A percentile compares a stretch with the other conserved stretches of the same genome.
Evolutionary conservation across 2,888 invertebrate species (phyloP).

Genomic region (Mythimna albipuncta): DNA sequence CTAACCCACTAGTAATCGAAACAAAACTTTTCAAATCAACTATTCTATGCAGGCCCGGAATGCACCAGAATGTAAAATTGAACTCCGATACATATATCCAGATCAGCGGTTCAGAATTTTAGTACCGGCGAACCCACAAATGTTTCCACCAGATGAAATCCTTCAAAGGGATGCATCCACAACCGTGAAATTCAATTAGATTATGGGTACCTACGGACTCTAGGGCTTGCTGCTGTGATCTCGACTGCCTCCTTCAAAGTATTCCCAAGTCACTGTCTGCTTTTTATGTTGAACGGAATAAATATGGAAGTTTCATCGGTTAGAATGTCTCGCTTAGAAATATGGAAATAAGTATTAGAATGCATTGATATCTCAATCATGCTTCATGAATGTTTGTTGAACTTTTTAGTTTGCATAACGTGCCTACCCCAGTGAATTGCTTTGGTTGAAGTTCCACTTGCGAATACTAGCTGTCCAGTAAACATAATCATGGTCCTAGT

Average conservation of each 20-base stretch:
- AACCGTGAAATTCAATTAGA: slow-evolving; percentile 83
- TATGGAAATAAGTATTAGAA: slow-evolving; percentile 1
- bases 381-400: neutral
- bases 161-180: slow-evolving; percentile 78
- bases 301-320: slow-evolving; percentile 44
- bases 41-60: slow-evolving; percentile 36
- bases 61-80: slow-evolving; percentile 60
- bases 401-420: neutral
- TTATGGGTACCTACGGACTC: slow-evolving; percentile 67
- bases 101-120: slow-evolving; percentile 75
- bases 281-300: slow-evolving; percentile 50
- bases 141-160: slow-evolving; percentile 76
- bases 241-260: slow-evolving; percentile 55
- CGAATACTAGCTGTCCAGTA: too few species aligned
- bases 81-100: slow-evolving; percentile 67
- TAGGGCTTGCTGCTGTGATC: slow-evolving; percentile 56
- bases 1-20: slow-evolving; percentile 9
- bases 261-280: slow-evolving; percentile 51
- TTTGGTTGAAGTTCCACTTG: neutral
- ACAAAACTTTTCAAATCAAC: slow-evolving; percentile 44
- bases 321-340: slow-evolving; percentile 35
- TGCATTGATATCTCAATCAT: neutral
- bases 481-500: neutral
- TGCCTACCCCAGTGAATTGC: neutral
- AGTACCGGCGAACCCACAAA: slow-evolving; percentile 68